Base-by-base conservation (phyloP, 2,888 invertebrate genomes). In the Cerceris ruficornis region DNA sequence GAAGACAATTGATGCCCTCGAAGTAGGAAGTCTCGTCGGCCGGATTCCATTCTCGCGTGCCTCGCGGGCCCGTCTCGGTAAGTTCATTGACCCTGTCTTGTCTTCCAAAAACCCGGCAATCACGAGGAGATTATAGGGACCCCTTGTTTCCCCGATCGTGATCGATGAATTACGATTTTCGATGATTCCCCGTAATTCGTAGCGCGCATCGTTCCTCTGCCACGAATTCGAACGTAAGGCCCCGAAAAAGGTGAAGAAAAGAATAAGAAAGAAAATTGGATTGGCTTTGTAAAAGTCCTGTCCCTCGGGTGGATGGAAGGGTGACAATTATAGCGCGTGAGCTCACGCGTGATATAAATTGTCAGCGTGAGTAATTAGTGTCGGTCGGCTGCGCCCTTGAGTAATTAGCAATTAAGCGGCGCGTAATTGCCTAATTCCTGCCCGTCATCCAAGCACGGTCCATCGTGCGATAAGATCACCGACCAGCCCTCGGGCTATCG, bases 351-450 rank as follows among this genome's bases (percentile, higher is more conserved):
- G 73, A 64, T 74, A 83, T 81, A 84, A 83, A 85, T 84, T 77
- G 77, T 83, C 79, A 79, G 78, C 77, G 64, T 57, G 70, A 73
- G 70, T 77, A 80, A 83, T 83, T 83, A 83, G 68, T 68, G 71
- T 69, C 61, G 57, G 70, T 28, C 68, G 50, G 75, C 46, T 72
- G 79, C 66, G 57, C 71, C 73, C 71, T 76, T 83, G 83, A 86
- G 80, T 87, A 87, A 86, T 85, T 84, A 87, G 86, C 84, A 87
- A 87, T 87, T 87, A 87, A 86, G 87, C 80, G 82, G 75, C 84
- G 76, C 77, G 80, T 87, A 87, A 87, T 87, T 87, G 86, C 87
- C 86, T 80, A 87, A 87, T 87, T 86, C 78, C 79, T 86, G 87
- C 82, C 81, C 81, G 84, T 87, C 87, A 87, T 84, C 80, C 82